Conservation (phyloP, 1,140 invertebrate species). For the Drosophila hydei region DNA sequence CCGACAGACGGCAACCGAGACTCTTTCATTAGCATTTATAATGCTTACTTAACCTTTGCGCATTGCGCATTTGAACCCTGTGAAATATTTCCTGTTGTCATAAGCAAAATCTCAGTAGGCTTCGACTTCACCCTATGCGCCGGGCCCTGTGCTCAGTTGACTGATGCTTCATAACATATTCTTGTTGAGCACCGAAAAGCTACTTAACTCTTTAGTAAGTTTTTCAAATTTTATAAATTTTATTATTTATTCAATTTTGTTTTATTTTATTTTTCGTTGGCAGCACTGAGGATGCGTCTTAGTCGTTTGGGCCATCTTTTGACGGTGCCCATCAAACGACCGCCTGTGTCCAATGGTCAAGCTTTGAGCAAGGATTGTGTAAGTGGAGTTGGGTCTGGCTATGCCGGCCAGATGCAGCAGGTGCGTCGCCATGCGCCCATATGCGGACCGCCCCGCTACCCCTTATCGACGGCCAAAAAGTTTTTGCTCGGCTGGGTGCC, state of each 20-base stretch:
- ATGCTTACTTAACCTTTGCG: slow-evolving; percentile 56
- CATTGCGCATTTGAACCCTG: slow-evolving; percentile 47
- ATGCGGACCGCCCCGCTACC: slow-evolving; percentile 62
- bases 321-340: slow-evolving; percentile 7
- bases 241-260: neutral
- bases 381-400: neutral
- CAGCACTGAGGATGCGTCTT: slow-evolving; percentile 35
- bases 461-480: slow-evolving; percentile 34
- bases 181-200: neutral
- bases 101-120: slow-evolving; percentile 20
- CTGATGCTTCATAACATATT: neutral
- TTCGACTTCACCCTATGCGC: slow-evolving; percentile 2
- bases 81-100: slow-evolving; percentile 20
- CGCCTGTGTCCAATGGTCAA: neutral
- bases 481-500: slow-evolving; percentile 46
- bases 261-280: neutral
- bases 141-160: neutral
- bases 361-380: neutral
- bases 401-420: slow-evolving; percentile 23
- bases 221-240: neutral
- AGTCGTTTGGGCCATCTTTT: slow-evolving; percentile 32
- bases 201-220: neutral
- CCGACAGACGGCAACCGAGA: slow-evolving; percentile 3
- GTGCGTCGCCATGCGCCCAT: slow-evolving; percentile 49
- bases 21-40: slow-evolving; percentile 63